Base-by-base conservation (phyloP, 2,113 vertebrate genomes). In the Mirounga angustirostris region DNA sequence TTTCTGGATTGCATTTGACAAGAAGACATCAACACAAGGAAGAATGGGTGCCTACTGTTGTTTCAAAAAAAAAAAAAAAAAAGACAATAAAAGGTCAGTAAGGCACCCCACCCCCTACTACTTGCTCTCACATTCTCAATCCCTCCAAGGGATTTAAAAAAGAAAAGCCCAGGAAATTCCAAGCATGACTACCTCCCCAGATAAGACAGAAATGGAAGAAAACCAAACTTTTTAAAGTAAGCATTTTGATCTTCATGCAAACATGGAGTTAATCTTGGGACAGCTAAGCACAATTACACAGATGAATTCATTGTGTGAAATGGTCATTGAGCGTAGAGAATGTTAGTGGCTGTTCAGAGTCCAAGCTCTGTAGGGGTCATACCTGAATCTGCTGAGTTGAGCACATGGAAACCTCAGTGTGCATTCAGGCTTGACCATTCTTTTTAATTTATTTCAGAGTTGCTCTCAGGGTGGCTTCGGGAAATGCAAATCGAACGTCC, bases 261-360 rank as follows among this genome's bases (percentile, higher is more conserved):
- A 98, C 97, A 98, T 78, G 73, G 97, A 98, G 98, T 98, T 98
- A 98, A 98, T 97, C 98, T 97, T 0, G 50, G 96, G 94, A 96
- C 98, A 97, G 97, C 97, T 93, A 97, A 98, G 96, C 97, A 92
- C 97, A 97, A 97, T 97, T 95, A 88, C 99, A 98, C 98, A 97
- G 98, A 98, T 99, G 99, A 99, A 99, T 99, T 99, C 98, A 98
- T 99, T 91, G 92, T 99, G 99, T 98, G 89, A 98, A 98, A 98
- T 98, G 98, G 98, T 99, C 99, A 99, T 95, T 98, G 98, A 99
- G 98, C 98, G 94, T 98, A 98, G 98, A 99, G 97, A 98, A 98
- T 98, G 98, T 95, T 86, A 94, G 96, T 96, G 97, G 76, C 54
- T 76, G 98, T 85, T 94, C 98, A 98, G 98, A 98, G 98, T 98